Base-by-base conservation (phyloP, 2,113 vertebrate species). In the Symphodus melops region DNA sequence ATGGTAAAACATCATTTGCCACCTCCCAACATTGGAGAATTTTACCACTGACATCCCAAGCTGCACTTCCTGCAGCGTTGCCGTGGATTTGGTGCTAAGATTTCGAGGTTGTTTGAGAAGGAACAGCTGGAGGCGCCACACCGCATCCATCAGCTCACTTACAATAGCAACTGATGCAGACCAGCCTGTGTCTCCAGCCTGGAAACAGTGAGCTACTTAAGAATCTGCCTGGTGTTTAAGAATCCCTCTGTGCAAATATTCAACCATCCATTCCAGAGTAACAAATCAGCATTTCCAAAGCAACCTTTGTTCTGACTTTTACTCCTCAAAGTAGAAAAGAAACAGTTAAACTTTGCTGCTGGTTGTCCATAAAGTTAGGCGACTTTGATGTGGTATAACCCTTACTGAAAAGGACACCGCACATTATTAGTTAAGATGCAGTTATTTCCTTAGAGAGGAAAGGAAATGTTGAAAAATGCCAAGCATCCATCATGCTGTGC, bases 71-170 rank as follows among this genome's bases (percentile, higher is more conserved):
- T 25, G 55, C 82, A 63, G 82, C 12, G 93, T 91, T 93, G 88
- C 90, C 61, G 39, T 79, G 89, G 84, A 79, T 76, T 53, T 57
- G 73, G 62, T 67, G 78, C 80, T 57, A 79, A 79, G 82, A 90
- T 83, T 83, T 55, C 48, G 62, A 11, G 23, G 52, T 70, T 91
- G 88, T 91, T 92, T 87, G 85, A 90, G 79, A 57, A 85, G 86
- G 77, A 89, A 86, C 90, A 93, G 91, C 92, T 91, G 88, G 82
- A 84, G 70, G 84, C 56, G 75, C 84, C 90, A 88, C 72, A 81
- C 68, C 49, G 78, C 83, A 92, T 93, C 85, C 84, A 89, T 94
- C 92, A 89, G 77, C 78, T 85, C 56, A 20, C 69, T 71, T 77
- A 83, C 86, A 89, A 86, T 83, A 83, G 86, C 78, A 87, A 75